phyloP scores from a whole-genome alignment of 1,140 invertebrate genomes.

The Vanessa atalanta region DNA sequence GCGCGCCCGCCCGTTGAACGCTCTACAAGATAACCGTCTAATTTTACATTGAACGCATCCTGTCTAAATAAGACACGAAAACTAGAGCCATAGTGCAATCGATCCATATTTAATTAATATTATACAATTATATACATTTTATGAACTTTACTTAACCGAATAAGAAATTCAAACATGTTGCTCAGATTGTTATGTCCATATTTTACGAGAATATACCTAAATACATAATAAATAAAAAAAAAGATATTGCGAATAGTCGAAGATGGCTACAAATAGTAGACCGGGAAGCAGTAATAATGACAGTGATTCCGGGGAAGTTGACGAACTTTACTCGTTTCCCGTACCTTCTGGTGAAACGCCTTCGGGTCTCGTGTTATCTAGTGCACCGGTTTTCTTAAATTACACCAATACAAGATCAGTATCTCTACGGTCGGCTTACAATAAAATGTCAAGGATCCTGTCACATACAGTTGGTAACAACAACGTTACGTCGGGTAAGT shows the following conservation, averaged over 20 bases:
- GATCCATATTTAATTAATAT: background rate
- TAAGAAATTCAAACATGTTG: no score
- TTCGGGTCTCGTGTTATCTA: background rate
- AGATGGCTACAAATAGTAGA: background rate
- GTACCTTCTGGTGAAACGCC: background rate
- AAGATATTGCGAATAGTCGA: background rate
- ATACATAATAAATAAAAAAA: no score
- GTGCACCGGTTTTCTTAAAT: background rate
- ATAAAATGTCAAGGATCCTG: constrained; percentile 48
- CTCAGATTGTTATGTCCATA: background rate
- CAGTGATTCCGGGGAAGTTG: background rate
- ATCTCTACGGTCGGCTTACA: constrained; percentile 38
- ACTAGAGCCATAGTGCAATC: background rate
- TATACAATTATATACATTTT: no score
- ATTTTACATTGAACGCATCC: background rate
- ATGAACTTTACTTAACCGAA: no score
- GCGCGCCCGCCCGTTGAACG: constrained; percentile 41
- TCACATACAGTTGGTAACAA: constrained; percentile 33
- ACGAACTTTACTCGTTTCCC: background rate
- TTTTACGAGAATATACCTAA: background rate
- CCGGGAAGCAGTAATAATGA: background rate
- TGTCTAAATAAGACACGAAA: background rate
- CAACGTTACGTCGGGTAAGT: constrained; percentile 24
- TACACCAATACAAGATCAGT: constrained; percentile 18
- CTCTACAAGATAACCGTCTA: constrained; percentile 28